Base-by-base conservation (phyloP, 2,888 invertebrate species). In the Cheilosia variabilis region DNA sequence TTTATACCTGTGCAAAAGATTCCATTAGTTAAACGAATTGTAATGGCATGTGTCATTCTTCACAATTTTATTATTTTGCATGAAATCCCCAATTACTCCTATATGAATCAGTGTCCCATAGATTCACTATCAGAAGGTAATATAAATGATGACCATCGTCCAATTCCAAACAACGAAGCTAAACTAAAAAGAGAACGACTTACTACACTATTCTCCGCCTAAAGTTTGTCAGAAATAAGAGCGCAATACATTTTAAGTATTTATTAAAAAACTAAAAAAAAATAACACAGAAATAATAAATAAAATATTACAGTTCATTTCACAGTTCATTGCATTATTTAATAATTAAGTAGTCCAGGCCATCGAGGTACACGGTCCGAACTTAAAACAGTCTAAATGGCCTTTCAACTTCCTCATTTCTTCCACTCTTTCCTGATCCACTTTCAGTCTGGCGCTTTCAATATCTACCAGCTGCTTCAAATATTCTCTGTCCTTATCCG, bases 31-130 rank as follows among this genome's bases (percentile, higher is more conserved):
- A 60, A 60, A 41, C 41, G 13, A 60, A 60, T 60, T 24, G 60
- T 60, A 24, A 60, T 43, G 60, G 15, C 41, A 41, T 60, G 27
- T 41, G 43, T 60, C n/a, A n/a, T 60, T 24, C 24, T 60, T 41
- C 43, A 60, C 43, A 60, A 60, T 60, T 60, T 45, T n/a, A n/a
- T 60, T 60, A 60, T 43, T 22, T 41, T 24, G 41, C 22, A 60
- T n/a, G n/a, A n/a, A n/a, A n/a, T n/a, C n/a, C n/a, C n/a, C n/a
- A n/a, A 37, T 58, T 37, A 52, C 27, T 52, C 52, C 15, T 52
- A 52, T 52, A 52, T 52, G 24, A 52, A 24, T 24, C 60, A 60
- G 43, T 31, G 24, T 43, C n/a, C 24, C 60, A n/a, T 60, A 45
- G 60, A 41, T 22, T 22, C 37, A 22, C 22, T 7, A 43, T 15